Conservation (phyloP, 2,113 vertebrate species). For the Dinomys branickii region DNA sequence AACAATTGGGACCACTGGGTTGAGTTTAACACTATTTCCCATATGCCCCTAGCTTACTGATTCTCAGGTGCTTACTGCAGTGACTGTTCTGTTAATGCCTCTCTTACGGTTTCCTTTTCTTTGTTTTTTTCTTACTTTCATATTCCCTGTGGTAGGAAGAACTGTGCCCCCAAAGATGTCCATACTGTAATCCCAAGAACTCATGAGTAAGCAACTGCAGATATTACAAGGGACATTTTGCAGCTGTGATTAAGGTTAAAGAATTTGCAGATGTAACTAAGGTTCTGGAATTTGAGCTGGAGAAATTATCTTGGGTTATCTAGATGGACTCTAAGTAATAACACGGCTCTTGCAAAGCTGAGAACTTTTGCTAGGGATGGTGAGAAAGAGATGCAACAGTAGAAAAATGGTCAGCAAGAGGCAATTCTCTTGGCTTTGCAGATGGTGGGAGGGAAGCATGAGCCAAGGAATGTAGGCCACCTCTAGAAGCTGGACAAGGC, state of each 20-base stretch:
- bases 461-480: neutral
- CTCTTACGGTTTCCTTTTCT: neutral
- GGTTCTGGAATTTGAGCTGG: neutral
- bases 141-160: neutral
- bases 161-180: neutral
- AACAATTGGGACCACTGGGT: neutral
- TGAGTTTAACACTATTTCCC: neutral
- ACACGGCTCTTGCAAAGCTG: neutral
- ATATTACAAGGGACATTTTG: neutral
- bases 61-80: neutral
- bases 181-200: neutral
- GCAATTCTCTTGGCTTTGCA: neutral
- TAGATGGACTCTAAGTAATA: neutral
- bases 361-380: neutral
- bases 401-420: neutral
- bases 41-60: neutral
- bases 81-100: neutral
- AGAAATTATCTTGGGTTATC: neutral
- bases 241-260: too few relatives aligned
- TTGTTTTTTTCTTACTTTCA: neutral
- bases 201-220: neutral
- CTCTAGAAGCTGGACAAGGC: neutral
- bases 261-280: neutral
- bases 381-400: neutral
- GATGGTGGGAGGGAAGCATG: neutral